Evolutionary conservation across 2,113 vertebrate genomes (phyloP), one percentile per base, ranked within the genome.

Genomic region (Leptocoma aspasia): DNA sequence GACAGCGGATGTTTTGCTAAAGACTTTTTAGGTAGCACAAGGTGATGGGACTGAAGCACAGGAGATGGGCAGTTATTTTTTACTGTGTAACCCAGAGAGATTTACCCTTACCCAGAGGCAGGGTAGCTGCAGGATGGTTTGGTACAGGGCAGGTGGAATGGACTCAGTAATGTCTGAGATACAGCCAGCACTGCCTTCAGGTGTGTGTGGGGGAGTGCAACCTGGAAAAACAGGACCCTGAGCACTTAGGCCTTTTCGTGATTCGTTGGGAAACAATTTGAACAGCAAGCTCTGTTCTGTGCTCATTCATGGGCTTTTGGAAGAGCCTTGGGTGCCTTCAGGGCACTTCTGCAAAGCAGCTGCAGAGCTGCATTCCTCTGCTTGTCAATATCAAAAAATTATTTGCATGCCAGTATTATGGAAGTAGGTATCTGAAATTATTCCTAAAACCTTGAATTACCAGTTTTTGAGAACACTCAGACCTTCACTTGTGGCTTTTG

Each of bases 391-490:
- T 21, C 35, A 78, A 28, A n/a, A 47, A 78, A 44, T 52, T 39
- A 90, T 78, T 90, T 91, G 28, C 24, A 31, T 83, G 80, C 35
- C 42, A 11, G 8, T 59, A 13, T 83, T 47, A 22, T 41, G 44
- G 60, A 78, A 81, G 27, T 26, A 60, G 30, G 27, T 80, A 39
- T 56, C 59, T 80, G 44, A 85, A 81, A 13, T 47, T 59, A 42
- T 41, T 82, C 56, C 64, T 18, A 31, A 90, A 92, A 33, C 39
- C 75, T 82, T 72, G 75, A 85, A 49, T 56, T 85, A 69, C 66
- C 50, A 57, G 75, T 45, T 88, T 87, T 65, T 91, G 52, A 13
- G 59, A 71, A 15, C 21, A 5, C 17, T 11, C 1, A 0, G 0
- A 6, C 28, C 24, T 91, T 59, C 44, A 92, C n/a, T 33, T 81